Evolutionary conservation across 1,140 invertebrate species (phyloP), one percentile per base, ranked within the genome.

Genomic region (Diabrotica undecimpunctata): DNA sequence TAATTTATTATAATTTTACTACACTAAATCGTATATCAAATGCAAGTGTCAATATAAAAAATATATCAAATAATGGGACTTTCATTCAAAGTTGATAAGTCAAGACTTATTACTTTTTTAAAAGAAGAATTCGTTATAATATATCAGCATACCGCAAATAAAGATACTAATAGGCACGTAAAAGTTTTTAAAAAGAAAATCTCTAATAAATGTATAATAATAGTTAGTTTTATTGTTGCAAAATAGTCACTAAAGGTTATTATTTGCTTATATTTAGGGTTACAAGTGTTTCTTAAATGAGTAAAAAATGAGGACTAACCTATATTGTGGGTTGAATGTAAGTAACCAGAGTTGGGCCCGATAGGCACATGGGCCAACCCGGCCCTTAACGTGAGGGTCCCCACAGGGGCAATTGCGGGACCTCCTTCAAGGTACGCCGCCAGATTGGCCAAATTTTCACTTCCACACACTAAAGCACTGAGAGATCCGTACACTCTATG

Each of bases 261-360:
- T 6, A 0, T 41, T 60, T n/a, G n/a, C n/a, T n/a, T n/a, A n/a
- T n/a, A n/a, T n/a, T 60, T 41, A 50, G 51, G 6, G 5, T 6
- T 46, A 46, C 41, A 5, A 46, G 41, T 46, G 8, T 46, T 2
- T 46, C 3, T 46, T 46, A 46, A 46, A 6, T 46, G 6, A 46
- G n/a, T n/a, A 46, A n/a, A 10, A 46, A 12, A 50, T 8, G 1
- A 58, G 10, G 54, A 71, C 71, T 71, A 65, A 79, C 78, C 78
- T 79, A 79, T 79, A 67, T 77, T 78, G 74, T 79, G 78, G 12
- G 74, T 70, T 61, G 78, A 77, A 70, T 79, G 78, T 63, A 79
- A 70, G 66, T 75, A 76, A 58, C 66, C 70, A 54, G 75, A 76
- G 73, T 74, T 77, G 54, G 76, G 75, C 72, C 77, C 77, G 66